A percentile compares a stretch with the other conserved stretches of the same genome.
Evolutionary conservation across 2,113 vertebrate species (phyloP).

Genomic region (Murina feae): DNA sequence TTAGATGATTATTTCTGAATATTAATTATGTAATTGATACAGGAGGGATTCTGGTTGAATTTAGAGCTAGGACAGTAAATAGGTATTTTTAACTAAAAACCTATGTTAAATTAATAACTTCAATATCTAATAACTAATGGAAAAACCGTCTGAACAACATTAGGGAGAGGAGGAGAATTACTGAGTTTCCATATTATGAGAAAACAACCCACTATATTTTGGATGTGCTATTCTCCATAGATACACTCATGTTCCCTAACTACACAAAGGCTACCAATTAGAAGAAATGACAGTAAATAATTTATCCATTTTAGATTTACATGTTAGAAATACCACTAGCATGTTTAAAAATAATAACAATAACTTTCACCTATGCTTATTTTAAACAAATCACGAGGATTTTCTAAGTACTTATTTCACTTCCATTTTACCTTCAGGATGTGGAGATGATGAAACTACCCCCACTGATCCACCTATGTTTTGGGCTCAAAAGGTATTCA

Average conservation of each 20-base stretch:
- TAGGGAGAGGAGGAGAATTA: not conserved
- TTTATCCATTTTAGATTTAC: slow-evolving; percentile 5
- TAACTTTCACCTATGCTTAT: not conserved
- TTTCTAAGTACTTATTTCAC: not conserved
- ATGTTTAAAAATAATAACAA: not conserved
- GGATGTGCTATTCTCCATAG: not conserved
- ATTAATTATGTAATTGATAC: not conserved
- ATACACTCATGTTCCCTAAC: not conserved
- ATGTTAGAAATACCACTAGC: slow-evolving; percentile 9
- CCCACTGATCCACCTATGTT: not conserved
- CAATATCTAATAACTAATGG: not conserved
- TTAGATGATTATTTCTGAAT: slow-evolving; percentile 32
- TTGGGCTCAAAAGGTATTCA: not conserved
- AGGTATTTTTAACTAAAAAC: slow-evolving; percentile 36
- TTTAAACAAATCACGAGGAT: not conserved
- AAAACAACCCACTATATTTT: not conserved
- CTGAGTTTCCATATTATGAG: not conserved
- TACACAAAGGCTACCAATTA: not conserved
- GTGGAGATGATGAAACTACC: not conserved
- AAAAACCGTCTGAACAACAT: not conserved
- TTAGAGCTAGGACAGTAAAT: not conserved
- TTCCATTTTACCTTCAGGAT: not conserved
- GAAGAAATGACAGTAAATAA: not conserved
- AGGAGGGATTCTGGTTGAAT: slow-evolving; percentile 25
- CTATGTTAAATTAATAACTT: slow-evolving; percentile 8